These are phyloP conservation scores for Meleagris gallopavo DNA, from an alignment of 2,113 vertebrate genomes.

Conservation along the genomic window DNA sequence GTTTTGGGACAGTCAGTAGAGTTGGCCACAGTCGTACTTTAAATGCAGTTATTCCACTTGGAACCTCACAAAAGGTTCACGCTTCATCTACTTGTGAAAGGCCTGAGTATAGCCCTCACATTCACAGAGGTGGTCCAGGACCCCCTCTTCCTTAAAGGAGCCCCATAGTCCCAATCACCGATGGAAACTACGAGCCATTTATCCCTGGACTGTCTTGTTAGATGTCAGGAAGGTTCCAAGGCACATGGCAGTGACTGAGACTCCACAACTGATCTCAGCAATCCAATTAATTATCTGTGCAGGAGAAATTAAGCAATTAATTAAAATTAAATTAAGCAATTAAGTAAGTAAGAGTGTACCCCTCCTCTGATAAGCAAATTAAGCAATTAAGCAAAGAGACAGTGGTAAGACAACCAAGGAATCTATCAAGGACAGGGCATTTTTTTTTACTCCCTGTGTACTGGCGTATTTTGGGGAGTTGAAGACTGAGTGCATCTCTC, in stretches of 20 bases:
- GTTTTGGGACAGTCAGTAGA: not conserved
- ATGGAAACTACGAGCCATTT: not conserved
- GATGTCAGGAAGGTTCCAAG: not conserved
- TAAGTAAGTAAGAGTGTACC: no score
- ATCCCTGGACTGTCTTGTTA: not conserved
- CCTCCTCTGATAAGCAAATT: no score
- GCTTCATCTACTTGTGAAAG: not conserved
- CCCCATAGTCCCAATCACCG: not conserved
- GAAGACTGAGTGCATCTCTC: not conserved
- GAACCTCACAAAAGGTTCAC: not conserved
- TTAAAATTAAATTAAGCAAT: no score
- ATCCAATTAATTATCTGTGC: not conserved
- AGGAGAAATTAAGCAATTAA: not conserved
- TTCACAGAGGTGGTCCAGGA: no score
- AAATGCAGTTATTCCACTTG: not conserved
- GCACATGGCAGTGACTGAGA: not conserved
- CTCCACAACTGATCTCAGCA: not conserved
- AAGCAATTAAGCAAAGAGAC: not conserved
- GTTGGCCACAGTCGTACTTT: not conserved
- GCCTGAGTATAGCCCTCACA: not conserved
- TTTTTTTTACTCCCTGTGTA: not conserved
- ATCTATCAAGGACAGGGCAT: no score
- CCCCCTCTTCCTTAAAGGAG: not conserved
- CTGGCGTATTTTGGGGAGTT: not conserved
- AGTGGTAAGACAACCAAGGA: not conserved